phyloP scores from a whole-genome alignment of 2,113 vertebrate species.

The Upupa epops region DNA sequence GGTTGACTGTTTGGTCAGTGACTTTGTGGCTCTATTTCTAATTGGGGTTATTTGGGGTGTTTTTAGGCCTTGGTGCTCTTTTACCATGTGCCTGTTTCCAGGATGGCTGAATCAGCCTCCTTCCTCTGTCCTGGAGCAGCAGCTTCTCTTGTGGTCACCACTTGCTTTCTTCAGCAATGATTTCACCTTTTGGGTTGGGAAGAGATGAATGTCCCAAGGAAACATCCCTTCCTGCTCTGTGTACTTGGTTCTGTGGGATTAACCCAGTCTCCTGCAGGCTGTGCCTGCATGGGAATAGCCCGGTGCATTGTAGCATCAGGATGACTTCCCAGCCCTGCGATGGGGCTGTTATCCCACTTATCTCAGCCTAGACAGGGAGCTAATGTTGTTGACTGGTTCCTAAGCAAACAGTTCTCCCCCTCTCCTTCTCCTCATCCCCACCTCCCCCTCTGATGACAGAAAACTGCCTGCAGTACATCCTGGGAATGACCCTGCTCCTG shows the following conservation, averaged over 20 bases:
- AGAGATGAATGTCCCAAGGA: neutral
- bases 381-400: neutral
- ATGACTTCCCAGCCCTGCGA: rapidly evolving
- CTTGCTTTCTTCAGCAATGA: neutral
- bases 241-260: neutral
- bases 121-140: neutral
- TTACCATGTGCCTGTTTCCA: neutral
- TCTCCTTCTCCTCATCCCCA: neutral
- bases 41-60: rapidly evolving
- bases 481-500: neutral
- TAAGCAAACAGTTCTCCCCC: neutral
- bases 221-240: neutral
- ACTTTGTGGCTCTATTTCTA: neutral
- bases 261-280: neutral
- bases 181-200: neutral
- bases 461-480: neutral
- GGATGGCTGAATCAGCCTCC: neutral
- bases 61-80: neutral
- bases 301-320: rapidly evolving
- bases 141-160: rapidly evolving
- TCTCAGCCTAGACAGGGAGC: neutral
- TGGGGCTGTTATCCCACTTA: neutral
- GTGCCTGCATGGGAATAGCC: rapidly evolving
- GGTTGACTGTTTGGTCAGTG: rapidly evolving
- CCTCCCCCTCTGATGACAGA: neutral